Conservation (phyloP, 2,888 invertebrate species). For the Danaus chrysippus region DNA sequence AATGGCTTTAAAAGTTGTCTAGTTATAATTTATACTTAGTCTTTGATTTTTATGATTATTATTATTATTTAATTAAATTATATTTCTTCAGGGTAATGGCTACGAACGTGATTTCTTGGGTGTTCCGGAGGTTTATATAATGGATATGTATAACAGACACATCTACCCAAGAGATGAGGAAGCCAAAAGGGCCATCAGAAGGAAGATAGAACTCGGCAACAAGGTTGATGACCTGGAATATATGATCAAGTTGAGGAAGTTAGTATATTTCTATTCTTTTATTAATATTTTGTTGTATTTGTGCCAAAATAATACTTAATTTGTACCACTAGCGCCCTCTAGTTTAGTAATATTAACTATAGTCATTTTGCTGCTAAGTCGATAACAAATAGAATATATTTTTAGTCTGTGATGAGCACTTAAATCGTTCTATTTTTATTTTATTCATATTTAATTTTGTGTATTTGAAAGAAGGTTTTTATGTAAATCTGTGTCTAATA, state of each 20-base stretch:
- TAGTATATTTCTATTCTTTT: constrained; percentile 37
- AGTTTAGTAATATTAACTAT: too few relatives aligned
- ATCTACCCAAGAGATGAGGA: constrained; percentile 89
- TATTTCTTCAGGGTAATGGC: constrained; percentile 86
- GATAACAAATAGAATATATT: too few relatives aligned
- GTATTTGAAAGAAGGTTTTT: too few relatives aligned
- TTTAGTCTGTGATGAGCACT: too few relatives aligned
- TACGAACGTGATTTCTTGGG: constrained; percentile 89
- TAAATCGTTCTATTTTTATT: too few relatives aligned
- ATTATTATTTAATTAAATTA: constrained; percentile 9
- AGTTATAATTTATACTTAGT: neutral
- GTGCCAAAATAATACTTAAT: too few relatives aligned
- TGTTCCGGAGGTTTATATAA: constrained; percentile 86
- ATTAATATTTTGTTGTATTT: neutral
- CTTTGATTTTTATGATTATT: neutral
- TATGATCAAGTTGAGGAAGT: constrained; percentile 82
- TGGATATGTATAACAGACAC: constrained; percentile 90
- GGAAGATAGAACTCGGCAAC: constrained; percentile 81
- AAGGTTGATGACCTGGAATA: constrained; percentile 84
- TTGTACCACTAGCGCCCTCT: too few relatives aligned
- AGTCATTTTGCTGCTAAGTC: too few relatives aligned
- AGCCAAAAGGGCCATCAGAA: constrained; percentile 85
- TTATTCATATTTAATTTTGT: too few relatives aligned
- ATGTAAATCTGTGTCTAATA: too few relatives aligned
- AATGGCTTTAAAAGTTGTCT: too few relatives aligned